Conservation (phyloP, 1,140 invertebrate species). For the Phymastichus coffea region DNA sequence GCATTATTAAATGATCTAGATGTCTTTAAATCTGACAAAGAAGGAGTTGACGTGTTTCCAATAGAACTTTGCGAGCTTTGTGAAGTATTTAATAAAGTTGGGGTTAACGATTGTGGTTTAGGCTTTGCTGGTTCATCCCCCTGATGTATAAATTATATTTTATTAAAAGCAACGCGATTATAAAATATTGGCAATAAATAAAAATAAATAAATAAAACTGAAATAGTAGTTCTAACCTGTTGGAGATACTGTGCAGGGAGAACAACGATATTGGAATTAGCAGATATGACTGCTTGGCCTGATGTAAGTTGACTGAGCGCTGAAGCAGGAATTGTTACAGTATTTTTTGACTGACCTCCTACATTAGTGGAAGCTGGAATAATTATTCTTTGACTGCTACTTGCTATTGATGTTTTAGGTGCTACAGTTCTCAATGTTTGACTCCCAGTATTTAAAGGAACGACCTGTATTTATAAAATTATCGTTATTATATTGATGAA, state of each 20-base stretch:
- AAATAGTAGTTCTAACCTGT: conserved; percentile 43
- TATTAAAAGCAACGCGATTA: conserved; percentile 17
- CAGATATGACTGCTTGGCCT: conserved; percentile 59
- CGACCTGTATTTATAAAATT: conserved; percentile 34
- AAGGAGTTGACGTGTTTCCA: conserved; percentile 38
- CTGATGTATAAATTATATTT: conserved; percentile 27
- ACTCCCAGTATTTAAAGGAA: conserved; percentile 46
- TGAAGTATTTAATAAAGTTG: conserved; percentile 45
- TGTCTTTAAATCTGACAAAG: conserved; percentile 40
- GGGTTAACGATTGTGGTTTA: conserved; percentile 42
- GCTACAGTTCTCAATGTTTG: conserved; percentile 51
- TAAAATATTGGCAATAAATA: neutral
- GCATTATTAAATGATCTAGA: conserved; percentile 45
- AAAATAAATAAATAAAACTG: conserved; percentile 7
- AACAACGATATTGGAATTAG: conserved; percentile 60
- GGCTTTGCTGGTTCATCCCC: conserved; percentile 43
- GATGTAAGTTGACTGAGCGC: conserved; percentile 56
- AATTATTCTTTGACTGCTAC: conserved; percentile 47
- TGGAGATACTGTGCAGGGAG: conserved; percentile 65
- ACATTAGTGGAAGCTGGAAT: conserved; percentile 50
- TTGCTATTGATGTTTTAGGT: conserved; percentile 47
- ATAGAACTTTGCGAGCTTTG: conserved; percentile 43
- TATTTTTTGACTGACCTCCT: conserved; percentile 44
- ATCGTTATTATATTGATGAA: conserved; percentile 3
- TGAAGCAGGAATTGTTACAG: conserved; percentile 52